phyloP scores from a whole-genome alignment of 2,113 vertebrate species.

The Sinocyclocheilus rhinocerous region DNA sequence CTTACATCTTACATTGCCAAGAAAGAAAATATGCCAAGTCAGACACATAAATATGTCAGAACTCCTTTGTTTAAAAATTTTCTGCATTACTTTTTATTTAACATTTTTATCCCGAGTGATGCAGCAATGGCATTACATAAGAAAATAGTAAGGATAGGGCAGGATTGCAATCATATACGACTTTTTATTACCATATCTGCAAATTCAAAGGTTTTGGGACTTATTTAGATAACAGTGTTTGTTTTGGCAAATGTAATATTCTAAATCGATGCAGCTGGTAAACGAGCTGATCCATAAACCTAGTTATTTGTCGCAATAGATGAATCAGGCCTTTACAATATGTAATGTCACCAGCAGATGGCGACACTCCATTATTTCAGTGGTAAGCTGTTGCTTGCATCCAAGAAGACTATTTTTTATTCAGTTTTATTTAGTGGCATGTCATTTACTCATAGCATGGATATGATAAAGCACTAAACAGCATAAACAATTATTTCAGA shows the following conservation, averaged over 20 bases:
- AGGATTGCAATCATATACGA: not conserved
- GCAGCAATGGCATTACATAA: not conserved
- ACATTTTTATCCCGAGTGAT: too few relatives aligned
- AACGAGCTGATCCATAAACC: too few relatives aligned
- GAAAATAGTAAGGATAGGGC: not conserved
- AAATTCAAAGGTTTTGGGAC: too few relatives aligned
- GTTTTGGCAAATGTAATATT: too few relatives aligned
- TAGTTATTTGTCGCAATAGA: too few relatives aligned
- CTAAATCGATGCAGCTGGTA: too few relatives aligned
- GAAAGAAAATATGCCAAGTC: too few relatives aligned
- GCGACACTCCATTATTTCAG: not conserved
- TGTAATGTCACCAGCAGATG: slow-evolving; percentile 6
- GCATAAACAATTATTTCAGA: too few relatives aligned
- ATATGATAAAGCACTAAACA: not conserved
- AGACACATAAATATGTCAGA: too few relatives aligned
- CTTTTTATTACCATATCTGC: not conserved
- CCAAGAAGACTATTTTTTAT: not conserved
- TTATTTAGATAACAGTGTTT: not conserved
- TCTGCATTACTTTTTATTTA: too few relatives aligned
- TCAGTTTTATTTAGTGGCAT: not conserved
- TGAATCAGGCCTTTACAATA: not conserved
- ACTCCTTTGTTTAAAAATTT: too few relatives aligned
- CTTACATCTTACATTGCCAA: too few relatives aligned
- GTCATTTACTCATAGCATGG: not conserved
- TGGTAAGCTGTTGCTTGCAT: not conserved